Evolutionary conservation across 2,113 vertebrate species (phyloP).

Genomic region (Arothron firmamentum): DNA sequence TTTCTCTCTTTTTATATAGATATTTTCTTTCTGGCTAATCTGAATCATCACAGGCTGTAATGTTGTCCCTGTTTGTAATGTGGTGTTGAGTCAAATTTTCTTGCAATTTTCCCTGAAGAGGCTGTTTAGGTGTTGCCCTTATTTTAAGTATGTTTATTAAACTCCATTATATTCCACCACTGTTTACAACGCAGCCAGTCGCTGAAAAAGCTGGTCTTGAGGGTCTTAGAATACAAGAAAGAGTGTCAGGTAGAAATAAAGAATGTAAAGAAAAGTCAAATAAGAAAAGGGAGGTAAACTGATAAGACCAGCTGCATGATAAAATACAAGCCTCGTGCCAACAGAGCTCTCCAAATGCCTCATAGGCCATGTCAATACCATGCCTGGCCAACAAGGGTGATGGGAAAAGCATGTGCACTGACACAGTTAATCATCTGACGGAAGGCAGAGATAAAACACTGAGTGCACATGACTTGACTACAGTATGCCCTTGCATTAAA

Average conservation of each 20-base stretch:
- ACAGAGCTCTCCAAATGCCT: constrained; percentile 30
- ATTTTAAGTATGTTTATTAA: too few relatives aligned
- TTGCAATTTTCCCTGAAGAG: too few relatives aligned
- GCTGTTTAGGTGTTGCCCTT: too few relatives aligned
- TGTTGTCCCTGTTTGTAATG: too few relatives aligned
- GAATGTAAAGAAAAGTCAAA: not conserved
- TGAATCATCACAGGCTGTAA: too few relatives aligned
- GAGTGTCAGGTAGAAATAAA: not conserved
- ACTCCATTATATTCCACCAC: too few relatives aligned
- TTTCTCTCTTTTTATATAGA: constrained; percentile 6
- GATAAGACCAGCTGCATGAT: constrained; percentile 15
- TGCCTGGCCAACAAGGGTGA: constrained; percentile 36
- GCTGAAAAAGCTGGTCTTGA: not conserved
- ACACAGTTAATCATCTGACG: not conserved
- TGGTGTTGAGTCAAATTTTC: too few relatives aligned
- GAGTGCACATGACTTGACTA: too few relatives aligned
- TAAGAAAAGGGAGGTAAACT: not conserved
- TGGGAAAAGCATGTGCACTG: constrained; percentile 20
- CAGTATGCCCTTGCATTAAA: too few relatives aligned
- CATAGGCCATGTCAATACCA: constrained; percentile 50
- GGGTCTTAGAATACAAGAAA: not conserved
- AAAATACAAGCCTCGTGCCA: constrained; percentile 25
- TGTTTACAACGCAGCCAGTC: too few relatives aligned
- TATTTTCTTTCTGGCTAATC: constrained; percentile 7
- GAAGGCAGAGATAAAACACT: too few relatives aligned